Evolutionary conservation across 2,888 invertebrate genomes (phyloP), one percentile per base, ranked within the genome.

Genomic region (Leptopilina syphax): DNA sequence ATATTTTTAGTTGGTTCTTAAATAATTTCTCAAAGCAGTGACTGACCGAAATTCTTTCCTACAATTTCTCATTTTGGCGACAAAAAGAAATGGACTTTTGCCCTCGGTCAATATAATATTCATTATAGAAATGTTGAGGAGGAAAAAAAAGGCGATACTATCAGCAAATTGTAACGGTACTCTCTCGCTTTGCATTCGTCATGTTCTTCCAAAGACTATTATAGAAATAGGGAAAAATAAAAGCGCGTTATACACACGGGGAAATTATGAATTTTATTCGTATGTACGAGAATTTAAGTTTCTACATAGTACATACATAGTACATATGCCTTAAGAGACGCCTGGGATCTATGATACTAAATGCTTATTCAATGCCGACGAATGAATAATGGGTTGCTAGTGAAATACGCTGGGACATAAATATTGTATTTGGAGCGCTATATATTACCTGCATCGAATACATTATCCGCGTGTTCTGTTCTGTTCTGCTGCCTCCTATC

Each of bases 341-440:
- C 78, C 73, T 83, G 85, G 84, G 84, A 87, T 89, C 89, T 89
- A 88, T 88, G 89, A 88, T 89, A 89, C 89, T 89, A 90, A 63
- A 90, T 89, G 89, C 90, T 90, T 90, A 90, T 91, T 91, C 90
- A 89, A 89, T 89, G 90, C 89, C 86, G 86, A 84, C 81, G 89
- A 91, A 91, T 91, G 91, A 91, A 91, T 91, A 91, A 91, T 91
- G 91, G 90, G 89, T 89, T 89, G 90, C 89, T 90, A 89, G 91
- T 89, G 90, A 91, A 91, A 91, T 90, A 90, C 90, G 86, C 87
- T 87, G 85, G 87, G 89, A 88, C 91, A 91, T 91, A 91, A 91
- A 91, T 91, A 91, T 91, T 91, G 91, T 90, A 91, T 91, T 90
- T 90, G 87, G 91, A 91, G 86, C 91, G 89, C 89, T 91, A 89